Base-by-base conservation (phyloP, 1,140 invertebrate species). In the Lordiphosa clarofinis region DNA sequence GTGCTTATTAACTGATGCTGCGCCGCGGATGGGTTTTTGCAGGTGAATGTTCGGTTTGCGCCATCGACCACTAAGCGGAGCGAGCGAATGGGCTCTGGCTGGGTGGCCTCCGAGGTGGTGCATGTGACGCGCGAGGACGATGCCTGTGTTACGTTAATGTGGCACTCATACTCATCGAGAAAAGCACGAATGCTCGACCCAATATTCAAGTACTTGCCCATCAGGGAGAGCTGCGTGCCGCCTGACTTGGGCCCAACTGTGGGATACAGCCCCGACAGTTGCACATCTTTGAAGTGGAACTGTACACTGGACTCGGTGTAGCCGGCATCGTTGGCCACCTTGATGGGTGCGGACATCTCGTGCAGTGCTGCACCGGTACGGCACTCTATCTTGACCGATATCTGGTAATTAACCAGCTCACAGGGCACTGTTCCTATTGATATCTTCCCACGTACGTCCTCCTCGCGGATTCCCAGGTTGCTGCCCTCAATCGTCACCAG, bases 401-500 rank as follows among this genome's bases (percentile, higher is more conserved):
- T 95, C 88, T 96, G 94, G 89, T 98, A 98, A 60, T 96, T 94
- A 1, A 96, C 93, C 13, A 98, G 92, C 54, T 92, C 92, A 90
- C 98, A 99, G 1, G 94, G 94, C 4, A 97, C 94, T 65, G 95
- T 94, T 1, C 96, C 97, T 76, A 99, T 98, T 5, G 93, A 93
- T 53, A 99, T 96, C 91, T 97, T 96, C 10, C 95, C 96, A 36
- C 92, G 91, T 0, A 99, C 96, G 89, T 99, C 98, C 78, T 95
- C 94, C 73, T 95, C 93, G 63, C 94, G 94, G 44, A 98, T 92
- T 0, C 98, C 98, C 19, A 99, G 92, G 91, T 99, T 99, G 81
- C 96, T 95, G 5, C 98, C 98, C 90, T 96, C 94, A 56, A 99
- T 99, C 5, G 97, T 98, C 0, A 99, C 93, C 31, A 97, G 89